phyloP scores from a whole-genome alignment of 2,888 invertebrate genomes.

The Erebia aethiops region DNA sequence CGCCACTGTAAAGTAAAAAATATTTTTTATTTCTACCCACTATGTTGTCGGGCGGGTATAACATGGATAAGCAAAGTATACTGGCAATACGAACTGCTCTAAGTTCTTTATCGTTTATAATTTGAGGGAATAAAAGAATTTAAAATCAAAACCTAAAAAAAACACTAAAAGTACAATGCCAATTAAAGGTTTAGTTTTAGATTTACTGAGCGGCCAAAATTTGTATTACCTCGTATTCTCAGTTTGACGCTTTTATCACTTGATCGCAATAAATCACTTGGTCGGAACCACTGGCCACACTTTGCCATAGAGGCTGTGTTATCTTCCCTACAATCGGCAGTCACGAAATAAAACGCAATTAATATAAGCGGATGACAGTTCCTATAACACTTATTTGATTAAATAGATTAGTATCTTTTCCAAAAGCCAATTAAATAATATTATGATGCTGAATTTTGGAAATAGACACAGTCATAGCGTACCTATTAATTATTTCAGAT shows the following conservation, averaged over 20 bases:
- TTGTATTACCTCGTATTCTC: neutral
- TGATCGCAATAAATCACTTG: slow-evolving; percentile 1
- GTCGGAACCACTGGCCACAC: neutral
- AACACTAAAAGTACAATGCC: neutral
- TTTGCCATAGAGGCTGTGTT: slow-evolving; percentile 10
- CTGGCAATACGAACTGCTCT: too few species aligned
- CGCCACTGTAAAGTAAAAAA: too few species aligned
- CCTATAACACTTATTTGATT: slow-evolving; percentile 8
- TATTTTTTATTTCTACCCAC: too few species aligned
- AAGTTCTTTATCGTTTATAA: too few species aligned
- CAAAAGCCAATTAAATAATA: neutral
- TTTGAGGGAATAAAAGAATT: too few species aligned
- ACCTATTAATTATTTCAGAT: neutral
- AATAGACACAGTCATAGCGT: neutral
- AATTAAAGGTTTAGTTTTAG: neutral
- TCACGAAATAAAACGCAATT: slow-evolving; percentile 21
- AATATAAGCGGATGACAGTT: slow-evolving; percentile 14
- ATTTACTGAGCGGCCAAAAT: neutral
- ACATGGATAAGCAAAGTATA: too few species aligned
- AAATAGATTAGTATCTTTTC: slow-evolving; percentile 3
- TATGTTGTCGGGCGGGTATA: too few species aligned
- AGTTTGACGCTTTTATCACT: neutral
- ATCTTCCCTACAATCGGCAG: slow-evolving; percentile 16
- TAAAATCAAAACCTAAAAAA: neutral
- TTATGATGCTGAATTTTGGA: neutral